Conservation (phyloP, 2,888 invertebrate genomes). For the Heteropelma amictum region DNA sequence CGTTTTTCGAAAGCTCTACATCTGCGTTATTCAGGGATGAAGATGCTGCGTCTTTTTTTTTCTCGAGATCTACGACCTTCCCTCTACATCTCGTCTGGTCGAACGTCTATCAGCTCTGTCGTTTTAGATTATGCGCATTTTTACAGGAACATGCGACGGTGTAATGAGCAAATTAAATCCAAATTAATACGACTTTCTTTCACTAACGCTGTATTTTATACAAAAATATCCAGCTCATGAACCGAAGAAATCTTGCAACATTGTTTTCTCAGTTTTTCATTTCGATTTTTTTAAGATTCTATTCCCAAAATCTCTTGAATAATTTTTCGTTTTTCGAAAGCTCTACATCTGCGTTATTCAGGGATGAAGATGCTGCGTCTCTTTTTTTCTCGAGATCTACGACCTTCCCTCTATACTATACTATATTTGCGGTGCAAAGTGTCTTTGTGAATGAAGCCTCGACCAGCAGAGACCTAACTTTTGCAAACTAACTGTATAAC, state of each 20-base stretch:
- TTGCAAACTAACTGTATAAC: conserved; percentile 57
- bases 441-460: conserved; percentile 67
- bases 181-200: background rate
- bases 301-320: too few species aligned
- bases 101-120: background rate
- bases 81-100: conserved; percentile 42
- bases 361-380: conserved; percentile 13
- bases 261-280: too few species aligned
- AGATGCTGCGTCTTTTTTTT: conserved; percentile 27
- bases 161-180: conserved; percentile 2
- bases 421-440: too few species aligned
- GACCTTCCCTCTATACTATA: conserved; percentile 48
- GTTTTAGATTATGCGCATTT: conserved; percentile 8
- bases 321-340: too few species aligned
- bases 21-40: too few species aligned
- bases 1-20: too few species aligned
- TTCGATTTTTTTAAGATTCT: too few species aligned
- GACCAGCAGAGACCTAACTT: conserved; percentile 59
- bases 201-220: too few species aligned
- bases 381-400: conserved; percentile 48
- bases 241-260: too few species aligned
- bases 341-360: too few species aligned
- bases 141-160: background rate
- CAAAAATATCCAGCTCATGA: too few species aligned
- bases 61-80: conserved; percentile 52